These are phyloP conservation scores for Urocitellus parryii DNA, from an alignment of 2,113 vertebrate genomes.

Conservation along the genomic window DNA sequence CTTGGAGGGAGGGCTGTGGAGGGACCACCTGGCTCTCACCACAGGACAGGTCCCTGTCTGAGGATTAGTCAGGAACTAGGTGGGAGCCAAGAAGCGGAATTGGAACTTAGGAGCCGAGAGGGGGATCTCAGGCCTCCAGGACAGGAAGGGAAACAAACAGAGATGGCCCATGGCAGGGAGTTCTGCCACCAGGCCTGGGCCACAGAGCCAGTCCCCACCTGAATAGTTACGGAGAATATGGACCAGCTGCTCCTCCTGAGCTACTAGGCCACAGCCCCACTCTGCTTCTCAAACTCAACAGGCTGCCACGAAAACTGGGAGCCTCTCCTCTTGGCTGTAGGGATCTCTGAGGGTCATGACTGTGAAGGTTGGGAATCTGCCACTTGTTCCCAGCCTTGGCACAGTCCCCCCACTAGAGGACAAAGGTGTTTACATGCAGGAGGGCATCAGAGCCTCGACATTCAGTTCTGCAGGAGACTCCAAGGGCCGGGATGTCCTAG, in stretches of 20 bases:
- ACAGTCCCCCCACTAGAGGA: rapidly evolving
- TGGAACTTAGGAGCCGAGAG: not conserved
- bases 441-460: rapidly evolving
- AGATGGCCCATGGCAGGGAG: not conserved
- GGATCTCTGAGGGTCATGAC: not conserved
- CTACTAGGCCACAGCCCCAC: rapidly evolving
- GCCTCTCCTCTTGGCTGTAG: not conserved
- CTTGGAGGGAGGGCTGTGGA: rapidly evolving
- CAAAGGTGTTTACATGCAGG: rapidly evolving
- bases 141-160: too few species aligned
- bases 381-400: not conserved
- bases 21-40: rapidly evolving
- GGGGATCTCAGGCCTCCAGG: too few species aligned
- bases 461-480: rapidly evolving
- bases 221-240: not conserved
- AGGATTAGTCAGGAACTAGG: too few species aligned
- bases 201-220: rapidly evolving
- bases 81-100: rapidly evolving
- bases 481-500: rapidly evolving
- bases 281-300: not conserved
- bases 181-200: not conserved
- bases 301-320: too few species aligned
- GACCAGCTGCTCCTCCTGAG: not conserved
- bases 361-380: too few species aligned
- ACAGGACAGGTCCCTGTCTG: not conserved